Evolutionary conservation across 2,113 vertebrate species (phyloP).

Genomic region (Raja brachyura): DNA sequence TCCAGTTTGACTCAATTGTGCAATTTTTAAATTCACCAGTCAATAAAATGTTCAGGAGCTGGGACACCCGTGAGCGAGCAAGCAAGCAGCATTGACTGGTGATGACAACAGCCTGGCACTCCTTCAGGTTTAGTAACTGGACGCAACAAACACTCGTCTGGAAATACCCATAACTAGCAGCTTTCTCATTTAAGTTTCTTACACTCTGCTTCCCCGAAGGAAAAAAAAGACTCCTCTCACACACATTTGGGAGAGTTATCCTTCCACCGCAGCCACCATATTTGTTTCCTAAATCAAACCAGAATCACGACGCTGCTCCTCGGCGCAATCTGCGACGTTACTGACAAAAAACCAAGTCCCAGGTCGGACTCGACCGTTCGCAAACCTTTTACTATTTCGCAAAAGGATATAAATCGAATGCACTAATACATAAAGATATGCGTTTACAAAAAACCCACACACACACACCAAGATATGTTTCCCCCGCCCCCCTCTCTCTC

Average conservation of each 20-base stretch:
- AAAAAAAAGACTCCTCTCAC: not conserved
- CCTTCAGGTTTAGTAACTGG: not conserved
- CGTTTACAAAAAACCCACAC: not conserved
- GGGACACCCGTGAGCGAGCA: not conserved
- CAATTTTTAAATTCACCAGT: not conserved
- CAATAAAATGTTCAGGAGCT: not conserved
- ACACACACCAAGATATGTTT: not conserved
- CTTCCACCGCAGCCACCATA: not conserved
- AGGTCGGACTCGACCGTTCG: too few species aligned
- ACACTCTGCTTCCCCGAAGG: not conserved
- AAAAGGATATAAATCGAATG: too few species aligned
- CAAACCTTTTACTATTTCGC: too few species aligned
- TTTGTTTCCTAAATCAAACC: too few species aligned
- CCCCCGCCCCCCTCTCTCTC: too few species aligned
- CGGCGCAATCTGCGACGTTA: not conserved
- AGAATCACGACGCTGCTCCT: not conserved
- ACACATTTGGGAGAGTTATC: not conserved
- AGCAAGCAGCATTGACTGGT: not conserved
- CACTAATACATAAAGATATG: too few species aligned
- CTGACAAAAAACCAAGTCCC: not conserved
- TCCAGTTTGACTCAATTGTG: too few species aligned
- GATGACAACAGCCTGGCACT: not conserved
- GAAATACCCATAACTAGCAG: not conserved
- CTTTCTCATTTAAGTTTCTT: not conserved
- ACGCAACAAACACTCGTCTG: not conserved